A percentile compares a stretch with the other conserved stretches of the same genome.
Conservation (phyloP, 2,797 vertebrate genomes). For the Strix occidentalis region DNA sequence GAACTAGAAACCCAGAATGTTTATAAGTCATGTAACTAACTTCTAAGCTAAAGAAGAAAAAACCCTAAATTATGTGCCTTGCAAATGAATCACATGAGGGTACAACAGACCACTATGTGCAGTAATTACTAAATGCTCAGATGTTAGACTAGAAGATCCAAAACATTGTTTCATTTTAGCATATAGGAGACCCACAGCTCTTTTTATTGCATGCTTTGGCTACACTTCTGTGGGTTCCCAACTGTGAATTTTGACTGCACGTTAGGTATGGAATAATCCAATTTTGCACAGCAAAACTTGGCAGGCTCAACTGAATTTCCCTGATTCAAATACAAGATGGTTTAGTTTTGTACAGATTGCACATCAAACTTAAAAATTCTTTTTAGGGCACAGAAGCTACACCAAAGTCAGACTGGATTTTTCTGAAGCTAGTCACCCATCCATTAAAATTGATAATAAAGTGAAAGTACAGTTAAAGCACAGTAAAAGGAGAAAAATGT, state of each 20-base stretch:
- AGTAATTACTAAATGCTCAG: neutral
- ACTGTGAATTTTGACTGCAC: conserved; percentile 3
- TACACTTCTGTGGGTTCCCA: neutral
- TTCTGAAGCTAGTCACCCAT: neutral
- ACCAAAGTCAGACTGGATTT: neutral
- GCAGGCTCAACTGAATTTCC: neutral
- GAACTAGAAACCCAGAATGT: neutral
- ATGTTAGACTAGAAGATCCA: neutral
- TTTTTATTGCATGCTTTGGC: conserved; percentile 6
- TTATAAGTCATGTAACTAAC: neutral
- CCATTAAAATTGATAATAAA: neutral
- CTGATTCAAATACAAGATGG: neutral
- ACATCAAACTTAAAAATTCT: neutral
- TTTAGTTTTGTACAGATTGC: neutral
- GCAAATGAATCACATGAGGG: neutral
- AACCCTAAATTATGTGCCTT: neutral
- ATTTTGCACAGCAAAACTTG: conserved; percentile 13
- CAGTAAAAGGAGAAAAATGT: neutral
- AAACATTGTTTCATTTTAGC: neutral
- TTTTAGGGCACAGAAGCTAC: neutral
- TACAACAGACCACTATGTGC: neutral
- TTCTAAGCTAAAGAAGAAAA: neutral
- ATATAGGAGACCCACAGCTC: neutral
- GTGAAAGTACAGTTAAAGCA: neutral
- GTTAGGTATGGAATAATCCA: neutral